phyloP scores from a whole-genome alignment of 2,113 vertebrate genomes.

The Morone chrysops region DNA sequence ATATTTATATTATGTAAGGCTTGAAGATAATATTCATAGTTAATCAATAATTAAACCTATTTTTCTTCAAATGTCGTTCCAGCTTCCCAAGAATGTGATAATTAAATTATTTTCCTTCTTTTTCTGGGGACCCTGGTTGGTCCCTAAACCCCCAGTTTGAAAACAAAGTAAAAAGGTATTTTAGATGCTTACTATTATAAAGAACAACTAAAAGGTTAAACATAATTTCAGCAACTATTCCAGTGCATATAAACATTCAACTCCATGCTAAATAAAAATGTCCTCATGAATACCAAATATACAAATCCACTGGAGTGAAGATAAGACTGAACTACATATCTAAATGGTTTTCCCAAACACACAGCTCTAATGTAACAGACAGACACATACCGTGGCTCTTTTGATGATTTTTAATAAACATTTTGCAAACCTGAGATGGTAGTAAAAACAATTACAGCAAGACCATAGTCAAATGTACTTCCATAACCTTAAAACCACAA shows the following conservation, averaged over 20 bases:
- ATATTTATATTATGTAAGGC: too few species aligned
- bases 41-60: too few species aligned
- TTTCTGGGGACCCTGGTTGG: too few species aligned
- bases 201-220: not conserved
- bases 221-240: not conserved
- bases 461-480: constrained; percentile 4
- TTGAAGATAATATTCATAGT: too few species aligned
- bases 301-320: not conserved
- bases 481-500: constrained; percentile 11
- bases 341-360: not conserved
- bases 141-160: too few species aligned
- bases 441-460: constrained; percentile 17
- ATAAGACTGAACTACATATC: not conserved
- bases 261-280: not conserved
- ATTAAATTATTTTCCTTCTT: too few species aligned
- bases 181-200: not conserved
- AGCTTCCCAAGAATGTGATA: too few species aligned
- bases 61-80: too few species aligned
- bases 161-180: not conserved
- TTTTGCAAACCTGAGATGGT: constrained; percentile 43
- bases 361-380: not conserved
- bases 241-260: not conserved
- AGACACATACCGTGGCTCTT: not conserved
- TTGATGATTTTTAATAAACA: constrained; percentile 41
- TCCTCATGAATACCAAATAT: not conserved